Evolutionary conservation across 2,888 invertebrate genomes (phyloP).

Genomic region (Tetragnatha montana): DNA sequence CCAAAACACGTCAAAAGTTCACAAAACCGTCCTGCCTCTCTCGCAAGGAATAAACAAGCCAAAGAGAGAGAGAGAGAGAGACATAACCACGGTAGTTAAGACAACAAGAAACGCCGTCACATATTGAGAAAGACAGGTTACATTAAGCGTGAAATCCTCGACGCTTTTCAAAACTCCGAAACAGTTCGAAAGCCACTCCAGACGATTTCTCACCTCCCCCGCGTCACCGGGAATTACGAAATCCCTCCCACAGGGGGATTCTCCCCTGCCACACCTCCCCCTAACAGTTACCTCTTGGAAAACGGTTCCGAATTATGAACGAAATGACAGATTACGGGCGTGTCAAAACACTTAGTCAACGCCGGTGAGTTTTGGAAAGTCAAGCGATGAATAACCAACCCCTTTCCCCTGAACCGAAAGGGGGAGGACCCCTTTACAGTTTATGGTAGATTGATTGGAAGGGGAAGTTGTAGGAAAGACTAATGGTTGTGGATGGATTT

Average conservation of each 20-base stretch:
- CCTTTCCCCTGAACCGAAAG: background rate
- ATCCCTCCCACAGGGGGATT: background rate
- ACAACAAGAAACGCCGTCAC: no score
- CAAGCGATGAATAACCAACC: constrained; percentile 43
- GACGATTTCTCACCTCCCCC: background rate
- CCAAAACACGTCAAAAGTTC: no score
- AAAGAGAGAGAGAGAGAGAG: no score
- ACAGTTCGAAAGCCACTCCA: background rate
- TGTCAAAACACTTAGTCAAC: constrained; percentile 35
- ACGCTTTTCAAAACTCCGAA: background rate
- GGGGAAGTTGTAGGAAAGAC: constrained; percentile 34
- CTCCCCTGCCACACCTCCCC: background rate
- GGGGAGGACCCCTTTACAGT: background rate
- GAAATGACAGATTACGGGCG: background rate
- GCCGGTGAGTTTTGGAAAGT: constrained; percentile 10
- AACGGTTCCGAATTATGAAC: constrained; percentile 13
- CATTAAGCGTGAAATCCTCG: background rate
- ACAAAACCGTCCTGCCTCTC: no score
- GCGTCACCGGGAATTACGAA: background rate
- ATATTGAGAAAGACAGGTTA: background rate
- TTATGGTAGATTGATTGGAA: constrained; percentile 49
- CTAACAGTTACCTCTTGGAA: no score
- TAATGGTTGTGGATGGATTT: constrained; percentile 49
- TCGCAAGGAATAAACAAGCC: no score
- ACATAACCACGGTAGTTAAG: no score